These are phyloP conservation scores for Drosophila neonasuta DNA, from an alignment of 2,888 invertebrate genomes.

Conservation along the genomic window DNA sequence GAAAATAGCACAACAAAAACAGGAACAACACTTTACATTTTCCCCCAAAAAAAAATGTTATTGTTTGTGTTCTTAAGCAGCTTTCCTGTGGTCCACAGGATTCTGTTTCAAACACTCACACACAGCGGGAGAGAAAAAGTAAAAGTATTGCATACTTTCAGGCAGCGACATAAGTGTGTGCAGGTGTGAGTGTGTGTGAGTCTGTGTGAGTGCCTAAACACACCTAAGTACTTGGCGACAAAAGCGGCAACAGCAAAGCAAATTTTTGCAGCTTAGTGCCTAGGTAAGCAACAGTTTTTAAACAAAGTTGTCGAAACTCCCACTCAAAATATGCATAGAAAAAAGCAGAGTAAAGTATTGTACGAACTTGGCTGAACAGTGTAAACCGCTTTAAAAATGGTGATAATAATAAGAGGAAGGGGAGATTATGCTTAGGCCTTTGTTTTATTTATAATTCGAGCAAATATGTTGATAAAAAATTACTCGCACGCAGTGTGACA, in stretches of 20 bases:
- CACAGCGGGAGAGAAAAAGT: constrained; percentile 36
- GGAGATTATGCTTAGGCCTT: constrained; percentile 23
- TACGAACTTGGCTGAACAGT: constrained; percentile 37
- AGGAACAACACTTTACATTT: constrained; percentile 58
- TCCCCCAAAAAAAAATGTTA: constrained; percentile 27
- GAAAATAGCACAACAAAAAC: constrained; percentile 36
- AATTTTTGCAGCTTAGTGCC: constrained; percentile 47
- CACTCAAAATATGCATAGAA: constrained; percentile 13
- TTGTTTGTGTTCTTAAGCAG: constrained; percentile 73
- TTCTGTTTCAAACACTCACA: constrained; percentile 39
- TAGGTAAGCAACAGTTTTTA: constrained; percentile 38
- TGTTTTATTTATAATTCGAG: constrained; percentile 28
- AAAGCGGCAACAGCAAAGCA: constrained; percentile 35
- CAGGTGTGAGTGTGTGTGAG: background rate
- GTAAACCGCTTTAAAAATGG: background rate
- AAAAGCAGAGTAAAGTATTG: background rate
- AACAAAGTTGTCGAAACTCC: constrained; percentile 21
- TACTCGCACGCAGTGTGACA: constrained; percentile 42
- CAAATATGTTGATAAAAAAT: constrained; percentile 51
- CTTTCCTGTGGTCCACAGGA: constrained; percentile 51
- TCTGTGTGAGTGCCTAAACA: constrained; percentile 18
- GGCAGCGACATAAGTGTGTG: constrained; percentile 40
- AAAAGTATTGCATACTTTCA: constrained; percentile 70
- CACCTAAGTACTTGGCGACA: constrained; percentile 37
- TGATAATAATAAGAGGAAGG: background rate